Evolutionary conservation across 2,888 invertebrate genomes (phyloP).

Genomic region (Scelioninae gen. 1): DNA sequence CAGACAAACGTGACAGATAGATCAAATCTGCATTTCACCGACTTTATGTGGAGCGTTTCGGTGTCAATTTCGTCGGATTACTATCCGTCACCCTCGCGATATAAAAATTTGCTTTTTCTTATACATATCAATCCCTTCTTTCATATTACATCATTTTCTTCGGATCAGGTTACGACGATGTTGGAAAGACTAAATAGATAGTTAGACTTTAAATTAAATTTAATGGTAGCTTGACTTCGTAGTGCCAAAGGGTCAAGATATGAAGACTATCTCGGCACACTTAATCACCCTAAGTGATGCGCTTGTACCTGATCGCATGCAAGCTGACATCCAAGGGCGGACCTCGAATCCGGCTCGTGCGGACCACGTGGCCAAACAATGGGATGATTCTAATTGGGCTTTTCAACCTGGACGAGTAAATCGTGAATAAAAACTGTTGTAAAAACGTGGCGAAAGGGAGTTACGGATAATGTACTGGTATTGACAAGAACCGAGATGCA

Average conservation of each 20-base stretch:
- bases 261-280: slow-evolving; percentile 50
- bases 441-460: slow-evolving; percentile 77
- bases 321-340: slow-evolving; percentile 56
- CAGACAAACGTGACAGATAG: slow-evolving; percentile 83
- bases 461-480: slow-evolving; percentile 54
- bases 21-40: slow-evolving; percentile 83
- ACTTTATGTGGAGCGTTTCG: slow-evolving; percentile 71
- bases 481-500: slow-evolving; percentile 47
- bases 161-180: too few relatives aligned
- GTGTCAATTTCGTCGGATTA: slow-evolving; percentile 84
- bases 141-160: slow-evolving; percentile 45
- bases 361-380: slow-evolving; percentile 84
- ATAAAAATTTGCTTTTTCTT: slow-evolving; percentile 60
- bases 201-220: slow-evolving; percentile 17
- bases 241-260: slow-evolving; percentile 45
- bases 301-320: slow-evolving; percentile 68
- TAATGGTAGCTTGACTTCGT: slow-evolving; percentile 24
- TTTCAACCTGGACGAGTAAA: slow-evolving; percentile 76
- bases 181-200: too few relatives aligned
- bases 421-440: slow-evolving; percentile 74
- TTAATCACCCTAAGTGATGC: slow-evolving; percentile 64
- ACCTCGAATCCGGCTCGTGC: slow-evolving; percentile 80
- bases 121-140: slow-evolving; percentile 52
- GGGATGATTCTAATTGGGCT: slow-evolving; percentile 84
- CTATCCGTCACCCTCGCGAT: slow-evolving; percentile 70